Evolutionary conservation across 2,113 vertebrate genomes (phyloP).

Genomic region (Colinus virginianus): DNA sequence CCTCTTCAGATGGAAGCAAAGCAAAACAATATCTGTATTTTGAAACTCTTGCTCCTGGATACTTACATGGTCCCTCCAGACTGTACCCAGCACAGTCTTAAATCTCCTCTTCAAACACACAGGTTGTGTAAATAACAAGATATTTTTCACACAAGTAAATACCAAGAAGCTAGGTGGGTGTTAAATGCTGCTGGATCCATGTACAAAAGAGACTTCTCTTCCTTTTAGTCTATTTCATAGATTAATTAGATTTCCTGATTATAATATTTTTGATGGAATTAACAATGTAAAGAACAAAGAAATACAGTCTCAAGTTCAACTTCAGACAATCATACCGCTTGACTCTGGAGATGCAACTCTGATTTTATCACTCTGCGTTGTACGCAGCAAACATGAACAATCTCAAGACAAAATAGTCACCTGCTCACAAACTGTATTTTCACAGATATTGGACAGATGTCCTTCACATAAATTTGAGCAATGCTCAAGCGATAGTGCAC

Average conservation of each 20-base stretch:
- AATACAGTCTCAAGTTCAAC: neutral
- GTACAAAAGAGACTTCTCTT: neutral
- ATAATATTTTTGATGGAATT: neutral
- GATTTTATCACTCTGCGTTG: neutral
- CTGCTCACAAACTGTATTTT: neutral
- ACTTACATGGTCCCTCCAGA: neutral
- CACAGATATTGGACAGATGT: neutral
- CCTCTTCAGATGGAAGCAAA: neutral
- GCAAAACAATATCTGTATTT: neutral
- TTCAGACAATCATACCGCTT: neutral
- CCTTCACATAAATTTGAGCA: neutral
- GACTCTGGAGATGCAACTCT: neutral
- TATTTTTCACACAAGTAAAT: neutral
- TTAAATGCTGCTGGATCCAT: neutral
- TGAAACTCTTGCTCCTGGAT: neutral
- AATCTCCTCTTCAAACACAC: neutral
- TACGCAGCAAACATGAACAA: rapidly evolving
- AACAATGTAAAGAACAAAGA: neutral
- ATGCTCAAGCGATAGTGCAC: neutral
- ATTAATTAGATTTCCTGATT: neutral
- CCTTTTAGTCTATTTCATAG: neutral
- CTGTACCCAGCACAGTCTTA: neutral
- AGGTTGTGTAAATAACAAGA: neutral
- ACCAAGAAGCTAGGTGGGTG: neutral
- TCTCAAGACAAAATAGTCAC: neutral